These are phyloP conservation scores for Glaucomys volans DNA, from an alignment of 2,113 vertebrate species.

Conservation along the genomic window DNA sequence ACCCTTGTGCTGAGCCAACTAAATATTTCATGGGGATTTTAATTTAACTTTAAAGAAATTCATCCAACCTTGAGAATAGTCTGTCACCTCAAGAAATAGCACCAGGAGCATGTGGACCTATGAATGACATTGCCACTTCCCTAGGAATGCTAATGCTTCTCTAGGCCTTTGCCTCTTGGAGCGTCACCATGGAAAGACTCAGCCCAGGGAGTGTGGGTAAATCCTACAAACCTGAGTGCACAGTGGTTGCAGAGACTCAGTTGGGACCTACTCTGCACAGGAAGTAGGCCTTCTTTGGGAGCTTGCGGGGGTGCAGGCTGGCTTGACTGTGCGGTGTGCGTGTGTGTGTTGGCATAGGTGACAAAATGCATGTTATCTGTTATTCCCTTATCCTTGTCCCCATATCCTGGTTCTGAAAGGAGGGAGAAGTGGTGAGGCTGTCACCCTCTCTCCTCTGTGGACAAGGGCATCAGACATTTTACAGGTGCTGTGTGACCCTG, in stretches of 20 bases:
- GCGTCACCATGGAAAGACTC: too few relatives aligned
- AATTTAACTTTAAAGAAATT: constrained; percentile 74
- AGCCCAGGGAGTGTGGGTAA: neutral
- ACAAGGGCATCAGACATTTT: neutral
- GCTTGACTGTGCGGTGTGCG: neutral
- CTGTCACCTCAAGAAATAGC: constrained; percentile 62
- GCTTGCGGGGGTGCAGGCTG: too few relatives aligned
- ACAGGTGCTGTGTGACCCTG: neutral
- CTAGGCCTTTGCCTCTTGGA: neutral
- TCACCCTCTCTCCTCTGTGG: neutral
- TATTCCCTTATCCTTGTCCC: neutral
- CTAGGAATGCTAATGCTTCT: neutral
- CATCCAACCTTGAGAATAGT: constrained; percentile 48
- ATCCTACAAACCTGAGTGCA: neutral
- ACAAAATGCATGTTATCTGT: neutral
- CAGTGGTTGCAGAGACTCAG: neutral
- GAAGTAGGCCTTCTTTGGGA: neutral
- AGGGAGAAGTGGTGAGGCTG: neutral
- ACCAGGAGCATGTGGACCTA: neutral
- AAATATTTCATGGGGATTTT: constrained; percentile 75
- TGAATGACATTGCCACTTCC: neutral
- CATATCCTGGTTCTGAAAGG: neutral
- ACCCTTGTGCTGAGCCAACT: constrained; percentile 55
- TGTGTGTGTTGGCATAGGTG: neutral
- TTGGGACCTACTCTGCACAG: neutral